phyloP scores from a whole-genome alignment of 2,113 vertebrate genomes.

The Gracilinanus agilis region DNA sequence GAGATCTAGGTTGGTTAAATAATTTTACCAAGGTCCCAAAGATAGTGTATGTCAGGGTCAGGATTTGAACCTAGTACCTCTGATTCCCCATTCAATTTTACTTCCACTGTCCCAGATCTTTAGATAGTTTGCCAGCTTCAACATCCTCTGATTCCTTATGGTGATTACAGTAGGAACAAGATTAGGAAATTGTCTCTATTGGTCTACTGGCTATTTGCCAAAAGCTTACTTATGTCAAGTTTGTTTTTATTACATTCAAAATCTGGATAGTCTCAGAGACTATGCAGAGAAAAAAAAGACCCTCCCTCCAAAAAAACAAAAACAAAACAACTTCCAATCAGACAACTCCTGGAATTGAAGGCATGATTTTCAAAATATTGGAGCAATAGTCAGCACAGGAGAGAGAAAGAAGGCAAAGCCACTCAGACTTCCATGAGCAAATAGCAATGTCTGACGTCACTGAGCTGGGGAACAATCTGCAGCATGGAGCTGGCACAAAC shows the following conservation, averaged over 20 bases:
- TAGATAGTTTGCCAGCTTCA: background rate
- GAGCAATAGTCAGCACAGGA: background rate
- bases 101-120: background rate
- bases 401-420: too few species aligned
- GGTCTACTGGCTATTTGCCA: background rate
- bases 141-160: background rate
- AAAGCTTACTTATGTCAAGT: background rate
- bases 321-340: background rate
- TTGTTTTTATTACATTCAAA: background rate
- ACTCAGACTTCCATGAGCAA: background rate
- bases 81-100: background rate
- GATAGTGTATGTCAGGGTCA: background rate
- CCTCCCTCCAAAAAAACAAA: background rate
- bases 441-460: background rate
- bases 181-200: background rate
- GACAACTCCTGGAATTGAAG: background rate
- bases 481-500: background rate
- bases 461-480: background rate
- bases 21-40: background rate
- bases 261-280: background rate
- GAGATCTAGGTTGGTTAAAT: background rate
- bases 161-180: background rate
- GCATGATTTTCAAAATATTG: background rate
- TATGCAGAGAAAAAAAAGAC: background rate
- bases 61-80: background rate